Evolutionary conservation across 2,113 vertebrate species (phyloP), one percentile per base, ranked within the genome.

Genomic region (Varanus salvator): DNA sequence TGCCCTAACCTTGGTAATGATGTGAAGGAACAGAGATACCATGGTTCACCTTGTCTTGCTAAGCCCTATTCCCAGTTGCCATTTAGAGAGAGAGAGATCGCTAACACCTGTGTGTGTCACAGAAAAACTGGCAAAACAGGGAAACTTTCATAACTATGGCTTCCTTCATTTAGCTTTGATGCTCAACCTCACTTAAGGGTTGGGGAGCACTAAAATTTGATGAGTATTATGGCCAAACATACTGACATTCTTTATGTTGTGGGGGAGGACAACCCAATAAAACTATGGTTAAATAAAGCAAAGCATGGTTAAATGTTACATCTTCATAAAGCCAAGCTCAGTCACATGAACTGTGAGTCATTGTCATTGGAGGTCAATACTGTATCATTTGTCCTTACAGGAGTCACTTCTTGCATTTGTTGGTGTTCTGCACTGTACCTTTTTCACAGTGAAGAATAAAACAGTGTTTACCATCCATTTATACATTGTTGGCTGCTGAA

Each of bases 371-470:
- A n/a, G 15, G 3, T 14, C 1, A 60, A 12, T 60, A 60, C 57
- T 60, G 11, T 57, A 60, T 75, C n/a, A 75, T 85, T 6, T 19
- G 1, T 87, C 34, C 31, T 85, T 87, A 50, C 83, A 78, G 1
- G 1, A 89, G 25, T 82, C 0, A 15, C 23, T 82, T 0, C 90
- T 78, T 84, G 4, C 48, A 21, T 21, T 0, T 25, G 19, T 57
- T 82, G 19, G 34, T 44, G 1, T 82, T 11, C 31, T 68, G 25
- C 19, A 3, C 66, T 80, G 25, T 86, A 0, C 25, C 54, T 60
- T 87, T 90, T 93, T 31, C 83, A 66, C 75, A 19, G 25, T 81
- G 12, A 57, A 66, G 4, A 3, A 17, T 91, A 69, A 85, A 54
- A n/a, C 1, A 23, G 66, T 34, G 82, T 68, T 48, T 83, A 48